These are phyloP conservation scores for Drosophila elegans DNA, from an alignment of 1,140 invertebrate species.

Conservation along the genomic window DNA sequence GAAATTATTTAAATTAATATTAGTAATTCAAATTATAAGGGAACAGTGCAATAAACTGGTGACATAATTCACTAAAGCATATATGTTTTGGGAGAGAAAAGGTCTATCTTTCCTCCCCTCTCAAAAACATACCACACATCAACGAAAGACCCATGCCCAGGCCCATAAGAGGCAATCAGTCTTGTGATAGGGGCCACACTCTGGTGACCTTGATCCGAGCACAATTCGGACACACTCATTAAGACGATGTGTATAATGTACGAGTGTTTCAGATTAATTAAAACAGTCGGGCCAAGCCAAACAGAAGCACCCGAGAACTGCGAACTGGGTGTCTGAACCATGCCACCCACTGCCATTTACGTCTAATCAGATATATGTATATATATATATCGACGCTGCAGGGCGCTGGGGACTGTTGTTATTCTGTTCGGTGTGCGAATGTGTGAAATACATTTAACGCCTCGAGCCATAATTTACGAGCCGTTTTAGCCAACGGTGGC, in stretches of 20 bases:
- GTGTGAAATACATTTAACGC: slow-evolving; percentile 40
- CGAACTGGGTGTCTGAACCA: slow-evolving; percentile 25
- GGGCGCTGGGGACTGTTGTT: slow-evolving; percentile 10
- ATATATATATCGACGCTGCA: slow-evolving; percentile 38
- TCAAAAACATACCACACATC: slow-evolving; percentile 7
- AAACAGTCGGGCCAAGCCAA: slow-evolving; percentile 61
- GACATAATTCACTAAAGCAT: no score
- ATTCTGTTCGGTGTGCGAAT: slow-evolving; percentile 22
- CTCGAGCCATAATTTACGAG: slow-evolving; percentile 44
- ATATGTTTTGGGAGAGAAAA: no score
- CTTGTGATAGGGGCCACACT: slow-evolving; percentile 24
- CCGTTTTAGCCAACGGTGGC: slow-evolving; percentile 33
- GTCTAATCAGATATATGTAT: slow-evolving; percentile 51
- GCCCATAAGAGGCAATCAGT: slow-evolving; percentile 43
- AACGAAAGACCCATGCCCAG: slow-evolving; percentile 4
- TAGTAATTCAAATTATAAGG: no score
- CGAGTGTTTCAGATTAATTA: slow-evolving; percentile 70
- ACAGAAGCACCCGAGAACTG: slow-evolving; percentile 30
- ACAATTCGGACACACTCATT: slow-evolving; percentile 48
- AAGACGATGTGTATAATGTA: slow-evolving; percentile 44
- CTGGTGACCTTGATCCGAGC: slow-evolving; percentile 42
- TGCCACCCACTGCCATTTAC: slow-evolving; percentile 38
- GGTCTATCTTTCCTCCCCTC: no score
- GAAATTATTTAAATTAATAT: no score
- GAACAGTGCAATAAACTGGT: no score